phyloP scores from a whole-genome alignment of 23 tunicate genomes.

The Trididemnum clinides region DNA sequence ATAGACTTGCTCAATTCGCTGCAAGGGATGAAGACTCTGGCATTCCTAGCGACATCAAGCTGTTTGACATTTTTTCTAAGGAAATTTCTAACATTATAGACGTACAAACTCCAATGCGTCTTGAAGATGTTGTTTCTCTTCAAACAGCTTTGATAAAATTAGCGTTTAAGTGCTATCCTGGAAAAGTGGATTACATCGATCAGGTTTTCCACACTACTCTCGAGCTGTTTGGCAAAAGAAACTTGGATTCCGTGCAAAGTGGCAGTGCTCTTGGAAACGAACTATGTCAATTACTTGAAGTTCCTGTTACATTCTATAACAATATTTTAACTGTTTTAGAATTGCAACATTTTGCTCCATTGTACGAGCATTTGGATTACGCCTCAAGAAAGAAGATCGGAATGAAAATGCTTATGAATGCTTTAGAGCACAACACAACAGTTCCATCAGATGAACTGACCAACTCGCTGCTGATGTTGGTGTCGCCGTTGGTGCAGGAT shows the following conservation, averaged over 20 bases:
- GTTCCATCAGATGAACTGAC: slow-evolving; percentile 60
- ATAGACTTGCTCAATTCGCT: slow-evolving; percentile 78
- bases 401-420: slow-evolving; percentile 54
- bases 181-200: slow-evolving; percentile 67
- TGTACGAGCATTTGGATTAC: slow-evolving; percentile 83
- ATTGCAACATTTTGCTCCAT: slow-evolving; percentile 67
- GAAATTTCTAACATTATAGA: slow-evolving; percentile 73
- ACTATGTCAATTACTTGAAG: slow-evolving; percentile 46
- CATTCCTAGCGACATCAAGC: slow-evolving; percentile 73
- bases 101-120: slow-evolving; percentile 49
- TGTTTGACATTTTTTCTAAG: slow-evolving; percentile 86
- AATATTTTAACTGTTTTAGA: slow-evolving; percentile 64
- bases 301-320: slow-evolving; percentile 61
- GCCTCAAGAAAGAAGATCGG: slow-evolving; percentile 75
- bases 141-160: slow-evolving; percentile 78
- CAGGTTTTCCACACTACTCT: slow-evolving; percentile 80
- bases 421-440: slow-evolving; percentile 59
- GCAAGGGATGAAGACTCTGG: slow-evolving; percentile 63
- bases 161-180: slow-evolving; percentile 88
- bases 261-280: slow-evolving; percentile 72
- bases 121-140: slow-evolving; percentile 89
- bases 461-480: slow-evolving; percentile 61
- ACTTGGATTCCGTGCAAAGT: slow-evolving; percentile 53
- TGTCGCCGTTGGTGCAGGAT: slow-evolving; percentile 81
- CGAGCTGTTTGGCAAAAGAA: slow-evolving; percentile 68